A percentile compares a stretch with the other conserved stretches of the same genome.
Evolutionary conservation across 2,797 vertebrate genomes (phyloP).

Genomic region (Brachymystax lenok): DNA sequence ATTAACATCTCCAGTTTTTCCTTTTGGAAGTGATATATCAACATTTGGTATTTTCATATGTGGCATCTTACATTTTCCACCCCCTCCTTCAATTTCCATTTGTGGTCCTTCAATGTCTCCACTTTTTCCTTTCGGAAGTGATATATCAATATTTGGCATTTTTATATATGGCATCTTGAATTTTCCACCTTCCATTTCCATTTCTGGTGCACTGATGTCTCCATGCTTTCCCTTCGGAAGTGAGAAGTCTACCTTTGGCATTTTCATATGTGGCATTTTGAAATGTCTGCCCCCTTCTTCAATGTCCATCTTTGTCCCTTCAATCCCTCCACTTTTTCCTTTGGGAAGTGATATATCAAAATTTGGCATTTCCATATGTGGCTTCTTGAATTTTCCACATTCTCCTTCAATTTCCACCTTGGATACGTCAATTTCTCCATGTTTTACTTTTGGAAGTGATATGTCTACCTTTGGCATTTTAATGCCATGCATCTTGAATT

Average conservation of each 20-base stretch:
- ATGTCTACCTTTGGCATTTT: constrained; percentile 60
- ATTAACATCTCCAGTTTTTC: constrained; percentile 11
- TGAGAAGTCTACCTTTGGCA: constrained; percentile 38
- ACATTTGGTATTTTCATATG: constrained; percentile 62
- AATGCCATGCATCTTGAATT: constrained; percentile 42
- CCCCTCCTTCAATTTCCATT: neutral
- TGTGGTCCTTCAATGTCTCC: too few relatives aligned
- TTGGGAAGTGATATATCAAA: constrained; percentile 47
- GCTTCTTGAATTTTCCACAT: constrained; percentile 43
- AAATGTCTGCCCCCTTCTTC: constrained; percentile 53
- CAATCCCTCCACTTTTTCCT: constrained; percentile 20
- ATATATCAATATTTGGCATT: too few relatives aligned
- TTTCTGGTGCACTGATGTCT: constrained; percentile 44
- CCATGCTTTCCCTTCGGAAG: constrained; percentile 55
- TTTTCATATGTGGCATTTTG: constrained; percentile 62
- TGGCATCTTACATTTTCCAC: constrained; percentile 47
- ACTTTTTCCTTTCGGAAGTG: too few relatives aligned
- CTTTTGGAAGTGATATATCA: constrained; percentile 46
- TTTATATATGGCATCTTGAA: too few relatives aligned
- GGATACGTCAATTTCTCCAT: constrained; percentile 21
- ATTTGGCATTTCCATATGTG: constrained; percentile 62
- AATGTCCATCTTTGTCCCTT: constrained; percentile 29
- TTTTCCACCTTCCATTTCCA: constrained; percentile 12
- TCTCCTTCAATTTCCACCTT: constrained; percentile 28
- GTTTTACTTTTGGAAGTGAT: constrained; percentile 54